Evolutionary conservation across 2,888 invertebrate species (phyloP), one percentile per base, ranked within the genome.

Genomic region (Chrysotoxum bicinctum): DNA sequence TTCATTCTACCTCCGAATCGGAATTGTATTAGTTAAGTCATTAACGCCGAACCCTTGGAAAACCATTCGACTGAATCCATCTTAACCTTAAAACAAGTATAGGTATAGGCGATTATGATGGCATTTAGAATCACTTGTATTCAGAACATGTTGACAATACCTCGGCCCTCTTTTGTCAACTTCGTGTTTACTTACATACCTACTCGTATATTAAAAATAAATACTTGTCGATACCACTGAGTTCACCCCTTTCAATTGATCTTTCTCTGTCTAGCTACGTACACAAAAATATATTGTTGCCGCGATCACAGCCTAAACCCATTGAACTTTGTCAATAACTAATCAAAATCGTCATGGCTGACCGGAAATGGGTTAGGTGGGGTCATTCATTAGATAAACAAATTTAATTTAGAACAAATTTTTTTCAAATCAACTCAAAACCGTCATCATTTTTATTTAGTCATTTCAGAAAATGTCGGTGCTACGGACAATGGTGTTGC

Each of bases 401-500:
- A 54, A 76, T 62, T 40, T 50, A 62, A 77, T 40, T 66, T 52
- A n/a, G 30, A 64, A 43, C 23, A 23, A 81, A 54, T 32, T 54
- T 70, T 54, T 70, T 54, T 48, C 2, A 72, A 68, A 52, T 45
- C 30, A 43, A 66, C 64, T 69, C 60, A 50, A 70, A 75, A 21
- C 50, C 32, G 37, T 43, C 69, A 75, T 70, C 64, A 68, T 50
- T 62, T 72, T 43, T 19, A 14, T 35, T 76, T 74, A 40, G 52
- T 84, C 75, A 80, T 84, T 84, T 80, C 80, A 84, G 84, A 87
- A 80, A 56, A 90, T 90, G 90, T 89, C 87, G 88, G 89, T 91
- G 90, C 88, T 92, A 87, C 91, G 91, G 84, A 90, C 91, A 64
- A 82, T 92, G 87, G 93, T 94, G 91, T 93, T 95, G 89, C 93